Base-by-base conservation (phyloP, 1,140 invertebrate genomes). In the Euwallacea fornicatus region DNA sequence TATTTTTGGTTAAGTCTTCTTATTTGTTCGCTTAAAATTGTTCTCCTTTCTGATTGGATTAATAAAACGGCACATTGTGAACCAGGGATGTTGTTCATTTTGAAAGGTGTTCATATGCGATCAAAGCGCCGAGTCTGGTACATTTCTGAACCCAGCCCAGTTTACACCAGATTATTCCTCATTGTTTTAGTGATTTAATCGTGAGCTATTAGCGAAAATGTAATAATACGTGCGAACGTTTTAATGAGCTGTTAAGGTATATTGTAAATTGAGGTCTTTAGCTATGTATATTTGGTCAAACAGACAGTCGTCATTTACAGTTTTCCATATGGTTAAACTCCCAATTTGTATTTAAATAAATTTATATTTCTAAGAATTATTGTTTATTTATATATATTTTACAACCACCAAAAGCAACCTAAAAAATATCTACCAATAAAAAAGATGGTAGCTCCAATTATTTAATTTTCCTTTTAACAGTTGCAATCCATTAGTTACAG, bases 271-370 rank as follows among this genome's bases (percentile, higher is more conserved):
- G 21, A 63, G 59, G 10, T 59, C 41, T 43, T 11, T 71, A 69
- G 59, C 47, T 60, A 21, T 69, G 63, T 55, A 73, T 73, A 70
- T 69, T 77, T 76, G 76, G 73, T 73, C 72, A 74, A 60, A 61
- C 53, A 74, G 69, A 66, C 71, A 69, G 69, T 53, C 71, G 69
- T 78, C 78, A 73, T 78, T 79, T 72, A 74, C 71, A 74, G 75
- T 76, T 78, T 78, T 76, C 75, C 78, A 75, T 77, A 76, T 74
- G 79, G 76, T 79, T 75, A 78, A 79, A 77, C 74, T 76, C 75
- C 76, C 74, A 73, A 79, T 80, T 80, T 80, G 78, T 80, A 80
- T 77, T 78, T 79, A 78, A 80, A 80, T 80, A 80, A 80, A 80
- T 79, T 80, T 80, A 80, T 80, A 80, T 80, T 80, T 80, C 76